Conservation (phyloP, 2,113 vertebrate genomes). For the Pterocles orientalis region DNA sequence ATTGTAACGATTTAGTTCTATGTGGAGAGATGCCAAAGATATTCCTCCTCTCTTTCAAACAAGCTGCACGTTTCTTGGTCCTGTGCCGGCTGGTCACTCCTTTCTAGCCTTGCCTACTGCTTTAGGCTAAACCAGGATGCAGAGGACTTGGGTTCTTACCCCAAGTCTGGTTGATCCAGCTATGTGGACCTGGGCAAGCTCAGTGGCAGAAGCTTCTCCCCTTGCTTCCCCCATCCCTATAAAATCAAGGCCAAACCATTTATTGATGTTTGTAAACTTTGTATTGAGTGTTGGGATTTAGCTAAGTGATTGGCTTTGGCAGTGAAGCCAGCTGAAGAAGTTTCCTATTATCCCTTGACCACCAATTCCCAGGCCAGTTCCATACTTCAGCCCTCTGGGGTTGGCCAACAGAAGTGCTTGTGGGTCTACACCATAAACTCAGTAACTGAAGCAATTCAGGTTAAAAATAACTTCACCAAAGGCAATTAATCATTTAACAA, state of each 20-base stretch:
- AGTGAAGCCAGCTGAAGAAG: neutral
- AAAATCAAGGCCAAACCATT: slow-evolving; percentile 17
- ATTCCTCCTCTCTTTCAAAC: slow-evolving; percentile 35
- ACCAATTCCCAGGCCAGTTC: slow-evolving; percentile 32
- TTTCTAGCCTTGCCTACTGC: neutral
- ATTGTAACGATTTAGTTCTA: slow-evolving; percentile 59
- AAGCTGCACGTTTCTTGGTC: slow-evolving; percentile 37
- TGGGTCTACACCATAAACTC: neutral
- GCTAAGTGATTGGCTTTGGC: slow-evolving; percentile 6
- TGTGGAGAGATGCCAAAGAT: slow-evolving; percentile 38
- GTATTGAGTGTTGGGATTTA: slow-evolving; percentile 10
- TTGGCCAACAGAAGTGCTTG: slow-evolving; percentile 2
- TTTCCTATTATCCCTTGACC: slow-evolving; percentile 28
- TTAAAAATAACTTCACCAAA: slow-evolving; percentile 60
- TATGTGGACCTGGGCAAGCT: neutral
- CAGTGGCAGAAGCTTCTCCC: neutral
- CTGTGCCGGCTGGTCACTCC: neutral
- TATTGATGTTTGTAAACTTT: slow-evolving; percentile 26
- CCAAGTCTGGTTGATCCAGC: neutral
- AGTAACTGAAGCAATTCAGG: slow-evolving; percentile 5
- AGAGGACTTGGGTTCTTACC: neutral
- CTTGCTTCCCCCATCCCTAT: neutral
- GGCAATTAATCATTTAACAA: slow-evolving; percentile 42
- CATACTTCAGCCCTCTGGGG: slow-evolving; percentile 5
- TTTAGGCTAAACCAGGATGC: neutral